Evolutionary conservation across 2,797 vertebrate genomes (phyloP).

Genomic region (Numenius phaeopus): DNA sequence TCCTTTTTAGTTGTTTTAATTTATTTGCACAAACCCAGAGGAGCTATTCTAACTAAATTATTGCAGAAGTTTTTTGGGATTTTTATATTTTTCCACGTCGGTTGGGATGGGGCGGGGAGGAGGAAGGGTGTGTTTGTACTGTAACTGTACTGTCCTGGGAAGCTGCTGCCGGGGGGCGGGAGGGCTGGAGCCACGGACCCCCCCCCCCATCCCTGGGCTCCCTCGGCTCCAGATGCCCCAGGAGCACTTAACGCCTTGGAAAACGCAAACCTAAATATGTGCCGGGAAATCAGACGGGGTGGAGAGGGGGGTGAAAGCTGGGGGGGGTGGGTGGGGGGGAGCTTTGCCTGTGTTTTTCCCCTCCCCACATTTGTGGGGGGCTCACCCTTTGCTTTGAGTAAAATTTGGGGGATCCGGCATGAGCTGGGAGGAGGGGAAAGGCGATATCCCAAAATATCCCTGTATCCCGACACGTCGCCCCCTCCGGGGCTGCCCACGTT

Average conservation of each 20-base stretch:
- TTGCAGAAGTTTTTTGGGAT: conserved; percentile 79
- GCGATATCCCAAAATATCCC: not conserved
- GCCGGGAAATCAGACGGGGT: rapidly evolving
- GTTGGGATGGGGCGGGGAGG: conserved; percentile 66
- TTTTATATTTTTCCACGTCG: conserved; percentile 84
- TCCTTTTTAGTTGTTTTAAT: conserved; percentile 79
- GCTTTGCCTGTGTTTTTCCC: not conserved
- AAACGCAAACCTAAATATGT: not conserved
- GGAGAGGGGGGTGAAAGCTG: not conserved
- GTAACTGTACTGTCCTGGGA: conserved; percentile 71
- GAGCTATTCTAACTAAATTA: conserved; percentile 87
- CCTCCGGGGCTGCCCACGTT: not conserved
- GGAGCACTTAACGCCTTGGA: conserved; percentile 69
- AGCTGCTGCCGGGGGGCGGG: conserved; percentile 40
- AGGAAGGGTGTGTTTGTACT: conserved; percentile 73
- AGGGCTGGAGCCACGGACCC: not conserved
- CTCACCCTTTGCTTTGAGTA: not conserved
- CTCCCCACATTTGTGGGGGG: not conserved
- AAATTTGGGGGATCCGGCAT: not conserved
- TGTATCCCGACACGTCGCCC: rapidly evolving
- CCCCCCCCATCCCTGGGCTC: not conserved
- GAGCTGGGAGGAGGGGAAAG: not conserved
- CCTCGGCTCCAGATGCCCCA: not conserved
- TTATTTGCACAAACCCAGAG: conserved; percentile 88
- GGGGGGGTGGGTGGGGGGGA: not conserved